These are phyloP conservation scores for Lasiurus borealis DNA, from an alignment of 2,113 vertebrate genomes.

Conservation along the genomic window DNA sequence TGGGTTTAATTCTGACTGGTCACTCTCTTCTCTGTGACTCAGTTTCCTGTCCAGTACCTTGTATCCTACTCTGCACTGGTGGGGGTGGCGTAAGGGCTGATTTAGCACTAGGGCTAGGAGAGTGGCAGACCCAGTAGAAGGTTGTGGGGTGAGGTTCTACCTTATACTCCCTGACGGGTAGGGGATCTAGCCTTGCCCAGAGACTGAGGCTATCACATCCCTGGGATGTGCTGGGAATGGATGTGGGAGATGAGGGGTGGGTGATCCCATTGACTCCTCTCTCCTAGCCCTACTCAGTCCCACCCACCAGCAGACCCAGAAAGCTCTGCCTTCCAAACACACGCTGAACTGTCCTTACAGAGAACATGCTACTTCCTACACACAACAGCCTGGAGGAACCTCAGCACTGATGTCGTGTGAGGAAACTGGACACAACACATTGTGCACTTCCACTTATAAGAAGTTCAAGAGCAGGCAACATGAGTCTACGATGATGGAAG, in stretches of 20 bases:
- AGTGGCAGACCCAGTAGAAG: background rate
- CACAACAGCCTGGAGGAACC: too few species aligned
- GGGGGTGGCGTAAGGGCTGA: background rate
- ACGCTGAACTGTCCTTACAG: background rate
- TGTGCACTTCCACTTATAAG: background rate
- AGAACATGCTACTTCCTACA: fast-evolving
- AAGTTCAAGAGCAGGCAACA: background rate
- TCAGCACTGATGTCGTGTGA: background rate
- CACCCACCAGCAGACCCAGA: background rate
- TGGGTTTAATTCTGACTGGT: background rate
- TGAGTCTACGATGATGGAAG: background rate
- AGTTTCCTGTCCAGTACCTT: background rate
- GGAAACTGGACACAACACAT: background rate
- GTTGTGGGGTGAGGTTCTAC: background rate
- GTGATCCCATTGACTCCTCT: background rate
- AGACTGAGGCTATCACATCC: background rate
- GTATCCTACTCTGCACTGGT: background rate
- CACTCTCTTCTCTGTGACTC: background rate
- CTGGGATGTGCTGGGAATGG: background rate
- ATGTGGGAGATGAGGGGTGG: background rate
- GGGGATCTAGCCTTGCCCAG: background rate
- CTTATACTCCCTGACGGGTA: background rate
- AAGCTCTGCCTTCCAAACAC: background rate
- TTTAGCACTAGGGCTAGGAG: background rate
- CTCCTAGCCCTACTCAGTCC: background rate